Base-by-base conservation (phyloP, 1,140 invertebrate genomes). In the Euura saliciscinereae region DNA sequence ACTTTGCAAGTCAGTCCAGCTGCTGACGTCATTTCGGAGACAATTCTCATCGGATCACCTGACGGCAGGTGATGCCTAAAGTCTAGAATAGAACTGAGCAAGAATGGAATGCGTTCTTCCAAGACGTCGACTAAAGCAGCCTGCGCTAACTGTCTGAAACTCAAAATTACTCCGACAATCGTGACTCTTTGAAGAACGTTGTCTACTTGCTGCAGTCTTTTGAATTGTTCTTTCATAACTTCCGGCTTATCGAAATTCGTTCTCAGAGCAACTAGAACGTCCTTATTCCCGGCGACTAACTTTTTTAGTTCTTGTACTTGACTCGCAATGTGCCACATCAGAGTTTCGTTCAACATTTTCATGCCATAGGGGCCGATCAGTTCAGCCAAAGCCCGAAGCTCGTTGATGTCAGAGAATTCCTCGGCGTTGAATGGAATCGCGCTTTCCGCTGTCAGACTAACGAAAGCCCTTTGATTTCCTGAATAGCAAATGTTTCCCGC, bases 321-420 rank as follows among this genome's bases (percentile, higher is more conserved):
- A 85, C 96, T 97, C 2, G 97, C 94, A 78, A 99, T 97, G 80
- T 99, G 98, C 95, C 97, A 98, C 95, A 99, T 99, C 3, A 99
- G 86, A 43, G 95, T 97, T 88, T 99, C 98, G 84, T 96, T 98
- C 3, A 99, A 86, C 81, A 97, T 93, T 83, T 99, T 99, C 93
- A 99, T 98, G 2, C 98, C 98, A 87, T 99, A 99, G 0, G 98
- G 98, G 0, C 98, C 98, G 79, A 99, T 97, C 4, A 99, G 88
- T 88, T 99, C 98, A n/a, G 97, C 97, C 44, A 99, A 87, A 8
- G 97, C 94, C 76, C 97, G 89, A n/a, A 99, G 85, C 85, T 99
- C 98, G 85, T 97, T 98, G 3, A 99, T 93, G 87, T 99, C 98
- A 0, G 98, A 98, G 88, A 97, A 99, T 86, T 99, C 98, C 87